Base-by-base conservation (phyloP, 2,888 invertebrate genomes). In the Oscheius myriophilus region DNA sequence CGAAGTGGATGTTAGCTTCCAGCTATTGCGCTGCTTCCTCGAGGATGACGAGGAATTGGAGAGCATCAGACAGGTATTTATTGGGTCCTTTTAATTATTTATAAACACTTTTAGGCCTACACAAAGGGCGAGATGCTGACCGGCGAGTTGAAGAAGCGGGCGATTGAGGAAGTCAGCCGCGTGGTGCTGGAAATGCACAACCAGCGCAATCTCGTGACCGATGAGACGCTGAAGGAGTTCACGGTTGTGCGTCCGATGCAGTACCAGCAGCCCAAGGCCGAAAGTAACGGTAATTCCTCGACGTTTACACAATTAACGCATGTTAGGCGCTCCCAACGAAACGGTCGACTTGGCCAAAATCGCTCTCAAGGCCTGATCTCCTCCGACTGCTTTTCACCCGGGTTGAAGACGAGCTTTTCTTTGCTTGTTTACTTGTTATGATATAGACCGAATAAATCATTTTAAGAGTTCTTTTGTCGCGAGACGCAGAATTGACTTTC, bases 1-100 rank as follows among this genome's bases (percentile, higher is more conserved):
- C 79, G 93, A 93, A 65, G 91, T 98, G 11, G 98, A 99, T 89
- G 94, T 95, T 66, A 92, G 96, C 0, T 98, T 91, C 89, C 95
- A 96, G 87, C 94, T 97, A 89, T 89, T 98, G 33, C 91, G 91
- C 26, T 98, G 96, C 89, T 98, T 99, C 89, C 86, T 96, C 68
- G 96, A 96, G 70, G 95, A 96, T 87, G 97, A 98, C 86, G 91
- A 91, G 0, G 90, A 91, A 84, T 89, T 99, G 72, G 93, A 92
- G 78, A 88, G 92, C 87, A 92, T 94, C 59, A 87, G 89, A 85
- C 88, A 90, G 88, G 91, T 91, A 59, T 25, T 49, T 62, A 26
- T 2, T 25, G 43, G n/a, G n/a, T n/a, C 26, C 12, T 66, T 26
- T 46, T 54, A 6, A 25, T 9, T 54, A 18, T 16, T 6, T 4